Conservation (phyloP, 2,888 invertebrate species). For the Melinaea marsaeus region DNA sequence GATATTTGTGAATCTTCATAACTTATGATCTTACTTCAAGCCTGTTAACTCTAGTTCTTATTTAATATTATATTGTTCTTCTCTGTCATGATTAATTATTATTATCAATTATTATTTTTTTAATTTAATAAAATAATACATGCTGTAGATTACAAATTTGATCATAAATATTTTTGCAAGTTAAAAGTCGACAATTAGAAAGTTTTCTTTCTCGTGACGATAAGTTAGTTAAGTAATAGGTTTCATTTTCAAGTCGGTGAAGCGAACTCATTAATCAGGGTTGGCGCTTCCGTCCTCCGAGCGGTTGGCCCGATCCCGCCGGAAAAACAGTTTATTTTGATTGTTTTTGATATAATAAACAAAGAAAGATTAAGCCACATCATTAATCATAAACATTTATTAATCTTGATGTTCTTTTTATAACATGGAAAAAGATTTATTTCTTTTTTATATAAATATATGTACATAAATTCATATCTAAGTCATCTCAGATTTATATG, state of each 20-base stretch:
- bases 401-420: constrained; percentile 15
- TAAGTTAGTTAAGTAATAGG: constrained; percentile 66
- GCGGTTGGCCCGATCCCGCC: constrained; percentile 45
- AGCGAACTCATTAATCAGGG: constrained; percentile 68
- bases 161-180: constrained; percentile 31
- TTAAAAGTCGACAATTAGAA: constrained; percentile 59
- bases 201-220: constrained; percentile 53
- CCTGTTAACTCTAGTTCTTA: no score
- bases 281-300: constrained; percentile 53
- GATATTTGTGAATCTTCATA: no score
- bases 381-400: constrained; percentile 23
- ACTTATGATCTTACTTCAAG: no score
- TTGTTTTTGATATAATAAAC: constrained; percentile 75
- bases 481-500: not conserved
- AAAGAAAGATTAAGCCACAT: constrained; percentile 46
- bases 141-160: constrained; percentile 21
- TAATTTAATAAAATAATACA: not conserved
- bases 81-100: no score
- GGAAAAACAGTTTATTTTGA: constrained; percentile 70
- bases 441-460: not conserved
- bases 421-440: not conserved
- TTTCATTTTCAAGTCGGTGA: constrained; percentile 67
- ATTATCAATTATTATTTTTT: no score
- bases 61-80: no score
- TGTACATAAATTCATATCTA: not conserved